phyloP scores from a whole-genome alignment of 1,140 invertebrate species.

The Yoshiicerus persimilis region DNA sequence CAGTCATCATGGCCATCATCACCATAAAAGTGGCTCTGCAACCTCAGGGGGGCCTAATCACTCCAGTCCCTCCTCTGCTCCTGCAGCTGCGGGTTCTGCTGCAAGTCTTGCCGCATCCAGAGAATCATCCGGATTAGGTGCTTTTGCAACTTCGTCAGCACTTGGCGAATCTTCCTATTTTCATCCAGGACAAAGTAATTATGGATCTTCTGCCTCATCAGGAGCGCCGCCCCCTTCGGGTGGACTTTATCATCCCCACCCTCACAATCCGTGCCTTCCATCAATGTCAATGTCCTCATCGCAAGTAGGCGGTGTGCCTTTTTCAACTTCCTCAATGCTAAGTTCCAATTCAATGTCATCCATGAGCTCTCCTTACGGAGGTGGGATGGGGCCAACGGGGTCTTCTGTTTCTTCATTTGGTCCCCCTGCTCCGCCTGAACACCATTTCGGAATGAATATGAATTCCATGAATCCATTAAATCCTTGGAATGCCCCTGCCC shows the following conservation, averaged over 20 bases:
- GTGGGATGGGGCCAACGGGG: neutral
- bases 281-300: slow-evolving; percentile 28
- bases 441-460: slow-evolving; percentile 38
- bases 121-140: neutral
- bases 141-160: neutral
- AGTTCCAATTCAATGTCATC: neutral
- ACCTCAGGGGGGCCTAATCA: neutral
- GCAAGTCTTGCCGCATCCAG: neutral
- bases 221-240: slow-evolving; percentile 29
- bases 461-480: slow-evolving; percentile 37
- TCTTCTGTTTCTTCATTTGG: slow-evolving; percentile 21
- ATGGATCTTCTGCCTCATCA: neutral
- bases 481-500: slow-evolving; percentile 38
- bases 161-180: slow-evolving; percentile 7
- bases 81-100: neutral
- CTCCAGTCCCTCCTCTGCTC: neutral
- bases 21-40: slow-evolving; percentile 49
- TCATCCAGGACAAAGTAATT: slow-evolving; percentile 4
- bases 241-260: slow-evolving; percentile 50
- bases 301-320: slow-evolving; percentile 48
- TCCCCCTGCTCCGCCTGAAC: slow-evolving; percentile 13
- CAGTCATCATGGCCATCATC: slow-evolving; percentile 52
- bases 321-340: slow-evolving; percentile 46
- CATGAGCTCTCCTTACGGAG: neutral
- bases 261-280: slow-evolving; percentile 51